Evolutionary conservation across 1,140 invertebrate genomes (phyloP).

Genomic region (Gryllus bimaculatus): DNA sequence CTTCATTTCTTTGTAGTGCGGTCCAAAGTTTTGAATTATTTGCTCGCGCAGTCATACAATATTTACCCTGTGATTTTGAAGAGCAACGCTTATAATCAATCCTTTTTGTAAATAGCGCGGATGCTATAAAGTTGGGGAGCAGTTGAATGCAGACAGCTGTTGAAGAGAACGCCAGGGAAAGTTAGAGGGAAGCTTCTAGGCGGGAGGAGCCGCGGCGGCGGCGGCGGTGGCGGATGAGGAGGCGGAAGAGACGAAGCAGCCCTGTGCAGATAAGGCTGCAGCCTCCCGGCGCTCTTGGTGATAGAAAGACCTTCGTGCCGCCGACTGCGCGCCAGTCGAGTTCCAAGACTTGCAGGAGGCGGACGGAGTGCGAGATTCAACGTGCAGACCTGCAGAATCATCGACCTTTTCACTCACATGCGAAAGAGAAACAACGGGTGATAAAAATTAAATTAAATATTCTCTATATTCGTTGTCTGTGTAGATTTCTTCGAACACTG

Average conservation of each 20-base stretch:
- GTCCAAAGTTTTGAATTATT: constrained; percentile 20
- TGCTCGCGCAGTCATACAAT: constrained; percentile 19
- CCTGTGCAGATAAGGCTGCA: too few relatives aligned
- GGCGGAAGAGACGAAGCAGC: not conserved
- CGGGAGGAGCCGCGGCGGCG: not conserved
- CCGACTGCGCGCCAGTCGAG: too few relatives aligned
- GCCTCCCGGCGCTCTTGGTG: too few relatives aligned
- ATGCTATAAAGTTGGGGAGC: not conserved
- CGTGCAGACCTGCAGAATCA: too few relatives aligned
- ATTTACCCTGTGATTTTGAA: constrained; percentile 21
- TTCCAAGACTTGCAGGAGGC: too few relatives aligned
- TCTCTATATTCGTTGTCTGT: too few relatives aligned
- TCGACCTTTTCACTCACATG: too few relatives aligned
- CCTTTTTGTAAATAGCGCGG: constrained; percentile 20
- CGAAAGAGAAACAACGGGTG: too few relatives aligned
- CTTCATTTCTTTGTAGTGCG: constrained; percentile 4
- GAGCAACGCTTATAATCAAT: constrained; percentile 20
- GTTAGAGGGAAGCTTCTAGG: not conserved
- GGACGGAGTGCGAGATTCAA: too few relatives aligned
- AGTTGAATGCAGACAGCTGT: constrained; percentile 3
- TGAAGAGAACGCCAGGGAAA: not conserved
- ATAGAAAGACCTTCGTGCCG: too few relatives aligned
- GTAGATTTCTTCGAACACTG: too few relatives aligned
- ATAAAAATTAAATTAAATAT: too few relatives aligned
- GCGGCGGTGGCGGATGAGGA: not conserved